A percentile compares a stretch with the other conserved stretches of the same genome.
These are phyloP conservation scores for Antitype chi DNA, from an alignment of 2,888 invertebrate genomes.

Conservation along the genomic window DNA sequence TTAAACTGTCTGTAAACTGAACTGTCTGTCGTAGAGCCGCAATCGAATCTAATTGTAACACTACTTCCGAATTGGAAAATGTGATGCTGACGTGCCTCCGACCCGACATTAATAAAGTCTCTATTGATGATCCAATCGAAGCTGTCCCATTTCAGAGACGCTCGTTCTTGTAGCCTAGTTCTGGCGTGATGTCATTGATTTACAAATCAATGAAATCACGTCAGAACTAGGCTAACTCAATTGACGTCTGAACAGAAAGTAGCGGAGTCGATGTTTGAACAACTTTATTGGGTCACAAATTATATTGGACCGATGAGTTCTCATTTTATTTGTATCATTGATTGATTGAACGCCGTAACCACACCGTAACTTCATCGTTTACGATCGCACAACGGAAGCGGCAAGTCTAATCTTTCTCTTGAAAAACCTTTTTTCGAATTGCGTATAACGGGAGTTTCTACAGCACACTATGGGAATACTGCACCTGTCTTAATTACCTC, in stretches of 20 bases:
- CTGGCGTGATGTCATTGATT: slow-evolving; percentile 8
- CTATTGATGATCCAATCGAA: background rate
- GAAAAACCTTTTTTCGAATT: background rate
- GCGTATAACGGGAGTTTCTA: background rate
- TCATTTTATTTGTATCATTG: background rate
- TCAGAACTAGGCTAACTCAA: background rate
- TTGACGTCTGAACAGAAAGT: slow-evolving; percentile 1
- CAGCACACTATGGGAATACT: background rate
- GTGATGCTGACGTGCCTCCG: background rate
- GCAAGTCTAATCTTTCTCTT: background rate
- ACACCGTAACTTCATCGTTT: background rate
- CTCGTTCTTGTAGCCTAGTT: background rate
- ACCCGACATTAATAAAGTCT: background rate
- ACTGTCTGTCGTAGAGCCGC: background rate
- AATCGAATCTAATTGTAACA: background rate
- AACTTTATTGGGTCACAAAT: background rate
- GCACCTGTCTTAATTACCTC: background rate
- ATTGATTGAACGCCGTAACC: background rate
- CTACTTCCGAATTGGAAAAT: background rate
- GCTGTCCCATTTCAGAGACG: background rate
- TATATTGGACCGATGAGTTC: background rate
- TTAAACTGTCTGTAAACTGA: background rate
- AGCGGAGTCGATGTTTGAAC: slow-evolving; percentile 1
- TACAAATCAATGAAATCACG: background rate
- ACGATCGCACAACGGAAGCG: background rate